Evolutionary conservation across 2,113 vertebrate genomes (phyloP).

Genomic region (Hemichromis elongatus): DNA sequence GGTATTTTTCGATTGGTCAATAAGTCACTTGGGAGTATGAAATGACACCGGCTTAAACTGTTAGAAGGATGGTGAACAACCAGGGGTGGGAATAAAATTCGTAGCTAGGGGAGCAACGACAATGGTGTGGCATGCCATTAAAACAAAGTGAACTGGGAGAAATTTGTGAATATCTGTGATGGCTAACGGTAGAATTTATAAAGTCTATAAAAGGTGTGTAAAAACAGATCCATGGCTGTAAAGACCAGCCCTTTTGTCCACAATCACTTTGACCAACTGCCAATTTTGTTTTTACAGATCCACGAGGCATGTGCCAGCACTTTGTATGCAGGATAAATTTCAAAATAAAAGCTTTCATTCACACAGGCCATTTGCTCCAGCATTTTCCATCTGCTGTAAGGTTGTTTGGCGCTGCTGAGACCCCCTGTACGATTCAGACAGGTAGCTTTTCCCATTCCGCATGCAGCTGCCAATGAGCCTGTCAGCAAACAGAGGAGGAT

Average conservation of each 20-base stretch:
- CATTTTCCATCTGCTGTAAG: slow-evolving; percentile 48
- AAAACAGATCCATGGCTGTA: neutral
- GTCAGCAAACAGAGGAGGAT: slow-evolving; percentile 59
- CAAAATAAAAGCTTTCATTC: slow-evolving; percentile 16
- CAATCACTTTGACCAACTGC: neutral
- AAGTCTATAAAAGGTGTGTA: neutral
- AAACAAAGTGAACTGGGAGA: neutral
- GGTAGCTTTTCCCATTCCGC: slow-evolving; percentile 51
- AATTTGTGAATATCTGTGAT: neutral
- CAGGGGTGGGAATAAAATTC: too few species aligned
- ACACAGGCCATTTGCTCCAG: slow-evolving; percentile 16
- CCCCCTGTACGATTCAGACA: slow-evolving; percentile 52
- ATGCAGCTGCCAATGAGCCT: slow-evolving; percentile 57
- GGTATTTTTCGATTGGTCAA: too few species aligned
- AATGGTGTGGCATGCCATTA: neutral
- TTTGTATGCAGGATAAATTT: neutral
- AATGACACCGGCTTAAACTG: too few species aligned
- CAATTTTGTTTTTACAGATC: neutral
- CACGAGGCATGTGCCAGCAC: neutral
- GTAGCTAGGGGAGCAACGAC: neutral
- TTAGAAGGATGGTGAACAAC: too few species aligned
- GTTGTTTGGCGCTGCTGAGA: slow-evolving; percentile 32
- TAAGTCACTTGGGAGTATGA: too few species aligned
- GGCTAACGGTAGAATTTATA: neutral
- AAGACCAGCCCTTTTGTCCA: neutral